Evolutionary conservation across 2,797 vertebrate species (phyloP).

Genomic region (Hoplostethus atlanticus): DNA sequence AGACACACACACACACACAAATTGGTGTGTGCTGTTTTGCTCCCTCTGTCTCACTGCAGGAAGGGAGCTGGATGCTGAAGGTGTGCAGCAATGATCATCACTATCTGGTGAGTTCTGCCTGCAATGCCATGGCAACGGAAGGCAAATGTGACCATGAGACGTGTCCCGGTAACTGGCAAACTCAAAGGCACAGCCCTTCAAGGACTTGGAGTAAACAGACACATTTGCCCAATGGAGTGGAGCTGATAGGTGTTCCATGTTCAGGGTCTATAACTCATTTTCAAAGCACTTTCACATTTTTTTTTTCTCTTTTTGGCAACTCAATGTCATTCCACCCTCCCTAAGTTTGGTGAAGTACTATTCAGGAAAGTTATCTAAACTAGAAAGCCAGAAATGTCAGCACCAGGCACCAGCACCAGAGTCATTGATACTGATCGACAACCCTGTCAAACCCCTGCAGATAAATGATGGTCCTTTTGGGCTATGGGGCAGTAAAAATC

Average conservation of each 20-base stretch:
- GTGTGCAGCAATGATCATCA: conserved; percentile 70
- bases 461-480: too few relatives aligned
- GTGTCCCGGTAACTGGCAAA: conserved; percentile 64
- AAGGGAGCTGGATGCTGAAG: conserved; percentile 63
- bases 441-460: too few relatives aligned
- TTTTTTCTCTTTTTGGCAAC: conserved; percentile 25
- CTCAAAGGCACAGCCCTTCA: conserved; percentile 66
- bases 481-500: too few relatives aligned
- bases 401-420: too few relatives aligned
- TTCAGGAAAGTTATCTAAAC: conserved; percentile 10
- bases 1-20: conserved; percentile 12
- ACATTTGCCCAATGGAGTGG: conserved; percentile 75
- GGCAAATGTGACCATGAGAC: conserved; percentile 75
- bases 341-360: conserved; percentile 15
- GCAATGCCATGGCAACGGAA: conserved; percentile 77
- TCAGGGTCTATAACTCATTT: conserved; percentile 62
- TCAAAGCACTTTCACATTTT: conserved; percentile 42
- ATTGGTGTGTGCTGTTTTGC: conserved; percentile 33
- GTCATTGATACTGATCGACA: too few relatives aligned
- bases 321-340: conserved; percentile 31
- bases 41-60: conserved; percentile 36
- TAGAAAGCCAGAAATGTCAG: too few relatives aligned
- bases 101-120: conserved; percentile 60
- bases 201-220: conserved; percentile 78
- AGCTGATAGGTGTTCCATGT: conserved; percentile 69